Evolutionary conservation across 2,797 vertebrate genomes (phyloP), one percentile per base, ranked within the genome.

Genomic region (Sebastes alutus): DNA sequence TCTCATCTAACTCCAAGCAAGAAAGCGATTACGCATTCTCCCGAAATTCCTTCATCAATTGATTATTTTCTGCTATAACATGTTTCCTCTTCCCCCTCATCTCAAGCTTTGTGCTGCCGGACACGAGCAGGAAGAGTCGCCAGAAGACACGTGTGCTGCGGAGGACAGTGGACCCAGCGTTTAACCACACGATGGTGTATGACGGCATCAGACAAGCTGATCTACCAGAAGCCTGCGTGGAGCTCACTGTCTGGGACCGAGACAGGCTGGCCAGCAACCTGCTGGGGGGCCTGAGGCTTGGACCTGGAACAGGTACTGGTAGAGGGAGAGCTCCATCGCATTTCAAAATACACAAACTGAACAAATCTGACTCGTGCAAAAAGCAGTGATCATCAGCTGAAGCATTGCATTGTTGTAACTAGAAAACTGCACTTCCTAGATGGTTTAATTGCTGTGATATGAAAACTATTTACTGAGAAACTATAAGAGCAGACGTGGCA

Each of bases 181-280:
- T 99, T 87, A 99, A 99, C 93, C 98, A 99, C 91, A 99, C 98
- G 0, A 99, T 99, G 98, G 98, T 99, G 64, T 99, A 99, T 0
- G 98, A 99, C 6, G 99, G 99, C 64, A 99, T 99, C 92, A 95
- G 93, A 72, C 92, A 96, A 59, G 93, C 94, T 27, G 98, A 99
- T 76, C 89, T 99, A 25, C 95, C 42, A 2, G 98, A 99, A 73
- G 98, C 98, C 80, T 99, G 99, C 5, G 87, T 98, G 71, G 98
- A 99, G 84, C 96, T 99, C 76, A 99, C 98, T 0, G 97, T 98
- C 56, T 99, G 98, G 99, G 97, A 99, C 92, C 94, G 96, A 67
- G 96, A 99, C 92, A 95, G 96, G 85, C 95, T 99, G n/a, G 96
- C 95, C 49, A 99, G 96, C 92, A 97, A 96, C 87, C 96, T 98